phyloP scores from a whole-genome alignment of 92 coral and sea anemone genomes.

The Pocillopora grandis region DNA sequence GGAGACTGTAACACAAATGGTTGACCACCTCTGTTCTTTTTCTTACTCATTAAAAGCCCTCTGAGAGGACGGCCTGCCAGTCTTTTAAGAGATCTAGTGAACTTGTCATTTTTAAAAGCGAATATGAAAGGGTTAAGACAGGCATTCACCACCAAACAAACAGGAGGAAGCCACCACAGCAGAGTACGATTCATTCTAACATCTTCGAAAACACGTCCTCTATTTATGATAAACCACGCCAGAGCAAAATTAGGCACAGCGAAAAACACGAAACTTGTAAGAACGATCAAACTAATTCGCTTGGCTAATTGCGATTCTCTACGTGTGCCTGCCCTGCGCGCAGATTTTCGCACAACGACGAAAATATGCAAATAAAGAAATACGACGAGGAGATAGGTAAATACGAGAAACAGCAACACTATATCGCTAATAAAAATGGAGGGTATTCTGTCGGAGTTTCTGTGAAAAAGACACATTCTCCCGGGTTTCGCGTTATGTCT shows the following conservation, averaged over 20 bases:
- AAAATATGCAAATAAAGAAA: constrained; percentile 52
- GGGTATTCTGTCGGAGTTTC: constrained; percentile 8
- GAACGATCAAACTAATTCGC: constrained; percentile 53
- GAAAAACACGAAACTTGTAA: constrained; percentile 53
- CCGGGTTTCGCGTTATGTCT: not conserved
- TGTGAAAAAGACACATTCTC: constrained; percentile 19
- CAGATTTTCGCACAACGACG: constrained; percentile 37
- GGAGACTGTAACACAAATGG: not conserved
- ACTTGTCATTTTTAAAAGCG: constrained; percentile 63
- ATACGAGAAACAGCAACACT: constrained; percentile 37
- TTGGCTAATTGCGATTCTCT: constrained; percentile 61
- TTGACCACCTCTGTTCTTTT: not conserved
- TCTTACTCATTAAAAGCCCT: not conserved
- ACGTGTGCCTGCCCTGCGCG: constrained; percentile 33
- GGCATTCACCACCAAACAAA: constrained; percentile 55
- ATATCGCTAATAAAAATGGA: constrained; percentile 38
- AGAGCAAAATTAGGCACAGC: constrained; percentile 45
- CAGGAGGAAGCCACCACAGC: constrained; percentile 53
- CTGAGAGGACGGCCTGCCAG: not conserved
- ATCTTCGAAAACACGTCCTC: constrained; percentile 12
- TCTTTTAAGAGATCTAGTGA: constrained; percentile 24
- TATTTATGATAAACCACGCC: constrained; percentile 13
- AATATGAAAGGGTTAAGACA: constrained; percentile 56
- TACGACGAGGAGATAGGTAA: constrained; percentile 29
- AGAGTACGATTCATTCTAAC: constrained; percentile 27